phyloP scores from a whole-genome alignment of 2,113 vertebrate species.

The Sminthopsis crassicaudata region DNA sequence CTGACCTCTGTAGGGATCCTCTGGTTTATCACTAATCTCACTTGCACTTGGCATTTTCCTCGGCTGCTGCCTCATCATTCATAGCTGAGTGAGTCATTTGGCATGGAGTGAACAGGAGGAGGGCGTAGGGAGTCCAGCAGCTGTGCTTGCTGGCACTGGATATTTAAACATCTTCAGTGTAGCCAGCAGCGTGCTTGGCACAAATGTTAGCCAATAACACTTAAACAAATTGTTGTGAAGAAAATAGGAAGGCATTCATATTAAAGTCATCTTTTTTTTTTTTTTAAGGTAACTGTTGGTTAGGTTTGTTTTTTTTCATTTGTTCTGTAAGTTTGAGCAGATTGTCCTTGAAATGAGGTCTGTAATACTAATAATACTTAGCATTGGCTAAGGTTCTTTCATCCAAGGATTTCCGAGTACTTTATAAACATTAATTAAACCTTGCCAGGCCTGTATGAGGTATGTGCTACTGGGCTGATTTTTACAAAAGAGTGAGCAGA shows the following conservation, averaged over 20 bases:
- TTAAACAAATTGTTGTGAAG: conserved; percentile 84
- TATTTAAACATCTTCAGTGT: conserved; percentile 80
- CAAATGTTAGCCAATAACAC: conserved; percentile 79
- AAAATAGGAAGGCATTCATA: conserved; percentile 77
- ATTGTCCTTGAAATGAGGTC: conserved; percentile 8
- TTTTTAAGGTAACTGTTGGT: conserved; percentile 24
- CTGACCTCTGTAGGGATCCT: conserved; percentile 84
- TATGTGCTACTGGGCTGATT: conserved; percentile 50
- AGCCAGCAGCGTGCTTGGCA: conserved; percentile 85
- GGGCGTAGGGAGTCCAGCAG: conserved; percentile 85
- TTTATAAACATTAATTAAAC: conserved; percentile 63
- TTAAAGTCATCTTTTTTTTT: conserved; percentile 54
- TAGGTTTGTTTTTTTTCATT: conserved; percentile 33
- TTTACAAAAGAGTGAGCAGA: conserved; percentile 43
- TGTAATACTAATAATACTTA: conserved; percentile 39
- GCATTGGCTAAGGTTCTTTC: conserved; percentile 46
- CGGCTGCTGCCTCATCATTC: conserved; percentile 79
- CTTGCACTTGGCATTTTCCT: conserved; percentile 82
- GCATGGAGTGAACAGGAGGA: conserved; percentile 79
- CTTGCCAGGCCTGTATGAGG: conserved; percentile 36
- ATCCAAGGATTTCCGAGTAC: conserved; percentile 54
- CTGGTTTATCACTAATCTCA: conserved; percentile 84
- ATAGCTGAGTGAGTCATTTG: conserved; percentile 84
- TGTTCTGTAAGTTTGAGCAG: conserved; percentile 46
- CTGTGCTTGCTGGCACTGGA: conserved; percentile 87